A percentile compares a stretch with the other conserved stretches of the same genome.
These are phyloP conservation scores for Gymnorhina tibicen DNA, from an alignment of 2,113 vertebrate species.

Conservation along the genomic window DNA sequence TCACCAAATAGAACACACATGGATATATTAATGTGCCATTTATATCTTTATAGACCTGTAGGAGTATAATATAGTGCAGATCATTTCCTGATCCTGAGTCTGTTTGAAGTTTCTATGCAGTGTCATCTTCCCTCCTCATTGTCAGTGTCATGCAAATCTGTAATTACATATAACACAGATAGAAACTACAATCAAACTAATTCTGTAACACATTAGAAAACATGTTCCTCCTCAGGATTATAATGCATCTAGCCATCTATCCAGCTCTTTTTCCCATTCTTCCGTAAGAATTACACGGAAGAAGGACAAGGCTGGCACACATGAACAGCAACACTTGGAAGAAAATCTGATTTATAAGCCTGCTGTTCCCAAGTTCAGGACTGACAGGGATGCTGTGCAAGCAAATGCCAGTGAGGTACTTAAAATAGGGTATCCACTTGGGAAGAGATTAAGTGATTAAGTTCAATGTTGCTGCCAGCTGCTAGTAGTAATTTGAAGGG, in stretches of 20 bases:
- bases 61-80: background rate
- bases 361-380: slow-evolving; percentile 2
- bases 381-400: slow-evolving; percentile 20
- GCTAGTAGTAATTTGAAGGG: slow-evolving; percentile 10
- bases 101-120: background rate
- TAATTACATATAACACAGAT: background rate
- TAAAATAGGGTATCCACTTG: slow-evolving; percentile 55
- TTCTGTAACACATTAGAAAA: background rate
- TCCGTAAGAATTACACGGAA: background rate
- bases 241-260: rapidly evolving
- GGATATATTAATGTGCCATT: background rate
- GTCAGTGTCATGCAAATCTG: background rate
- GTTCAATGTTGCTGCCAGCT: slow-evolving; percentile 11
- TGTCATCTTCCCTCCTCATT: background rate
- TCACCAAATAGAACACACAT: background rate
- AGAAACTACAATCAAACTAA: background rate
- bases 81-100: background rate
- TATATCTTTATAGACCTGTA: background rate
- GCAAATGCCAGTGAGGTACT: slow-evolving; percentile 45
- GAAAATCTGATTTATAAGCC: background rate
- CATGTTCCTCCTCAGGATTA: background rate
- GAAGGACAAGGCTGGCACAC: background rate
- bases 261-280: background rate
- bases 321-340: background rate
- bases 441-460: slow-evolving; percentile 58